Percentiles rank a stretch among this genome's conserved stretches.
Conservation (phyloP, 1,140 invertebrate genomes). For the Drosophila prosaltans region DNA sequence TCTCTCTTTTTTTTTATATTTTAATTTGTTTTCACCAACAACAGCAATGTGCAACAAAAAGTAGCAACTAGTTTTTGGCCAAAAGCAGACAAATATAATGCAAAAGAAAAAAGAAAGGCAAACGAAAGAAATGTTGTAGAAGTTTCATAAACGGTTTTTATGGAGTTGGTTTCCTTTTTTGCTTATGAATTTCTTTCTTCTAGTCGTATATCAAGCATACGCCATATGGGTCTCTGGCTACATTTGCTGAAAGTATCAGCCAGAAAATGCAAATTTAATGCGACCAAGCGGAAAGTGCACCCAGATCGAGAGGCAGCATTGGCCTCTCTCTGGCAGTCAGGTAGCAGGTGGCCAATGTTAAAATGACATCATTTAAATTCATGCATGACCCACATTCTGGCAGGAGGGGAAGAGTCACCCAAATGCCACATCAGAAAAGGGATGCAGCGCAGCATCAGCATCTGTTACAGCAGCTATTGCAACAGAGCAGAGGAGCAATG, state of each 20-base stretch:
- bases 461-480: slow-evolving; percentile 37
- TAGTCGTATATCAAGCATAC: slow-evolving; percentile 74
- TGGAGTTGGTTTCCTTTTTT: slow-evolving; percentile 43
- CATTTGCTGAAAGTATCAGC: slow-evolving; percentile 41
- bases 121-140: slow-evolving; percentile 28
- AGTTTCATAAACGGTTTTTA: slow-evolving; percentile 62
- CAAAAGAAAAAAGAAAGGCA: too few relatives aligned
- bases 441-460: slow-evolving; percentile 18
- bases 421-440: slow-evolving; percentile 25
- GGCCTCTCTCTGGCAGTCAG: slow-evolving; percentile 40
- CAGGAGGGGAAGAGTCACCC: too few relatives aligned
- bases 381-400: slow-evolving; percentile 72
- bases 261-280: slow-evolving; percentile 74
- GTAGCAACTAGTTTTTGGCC: slow-evolving; percentile 14
- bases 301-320: slow-evolving; percentile 34
- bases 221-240: slow-evolving; percentile 58
- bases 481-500: slow-evolving; percentile 9
- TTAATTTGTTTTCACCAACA: slow-evolving; percentile 13
- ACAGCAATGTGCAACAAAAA: not conserved
- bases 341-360: slow-evolving; percentile 51
- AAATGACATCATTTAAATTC: slow-evolving; percentile 81
- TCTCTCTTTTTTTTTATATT: slow-evolving; percentile 12
- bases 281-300: slow-evolving; percentile 44
- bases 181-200: slow-evolving; percentile 49
- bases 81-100: not conserved